Evolutionary conservation across 64 coral and sea anemone species (phyloP), one percentile per base, ranked within the genome.

Genomic region (Trachythela sp.): DNA sequence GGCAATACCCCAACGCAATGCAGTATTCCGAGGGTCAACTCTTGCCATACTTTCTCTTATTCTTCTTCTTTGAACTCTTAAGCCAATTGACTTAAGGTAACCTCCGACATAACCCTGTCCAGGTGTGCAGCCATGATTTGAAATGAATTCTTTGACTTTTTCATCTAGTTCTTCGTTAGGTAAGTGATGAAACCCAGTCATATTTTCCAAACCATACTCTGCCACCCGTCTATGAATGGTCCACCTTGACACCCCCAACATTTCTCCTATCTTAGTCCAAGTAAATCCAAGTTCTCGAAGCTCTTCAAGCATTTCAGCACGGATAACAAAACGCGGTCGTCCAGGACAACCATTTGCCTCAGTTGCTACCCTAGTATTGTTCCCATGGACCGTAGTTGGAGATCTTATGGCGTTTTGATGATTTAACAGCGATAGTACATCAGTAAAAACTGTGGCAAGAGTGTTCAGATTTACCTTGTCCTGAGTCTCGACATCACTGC

Each of bases 221-320:
- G n/a, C n/a, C n/a, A n/a, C n/a, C n/a, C n/a, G n/a, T n/a, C n/a
- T n/a, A n/a, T n/a, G n/a, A n/a, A 72, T 72, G 11, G 68, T 72
- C 68, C 68, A 72, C 68, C 68, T 72, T 9, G 68, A 72, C 68
- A 72, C 68, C 68, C 68, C 68, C 2, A 72, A 72, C 68, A 72
- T 72, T 72, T 72, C 24, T 72, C 68, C 68, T 2, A 72, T 72
- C 68, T 72, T 72, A 31, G 2, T 1, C 68, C 68, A 72, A 72
- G 17, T 72, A 35, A 72, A 72, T 72, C 68, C 68, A 72, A 72
- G 68, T 72, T 72, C 68, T 72, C 68, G 0, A 27, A 72, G 33
- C 33, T 72, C 68, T 72, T 72, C 68, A 31, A 72, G 68, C 68
- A 72, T 72, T 72, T 72, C 68, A 72, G 24, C 68, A n/a, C 68